These are phyloP conservation scores for Podiceps cristatus DNA, from an alignment of 2,113 vertebrate genomes.

Conservation along the genomic window DNA sequence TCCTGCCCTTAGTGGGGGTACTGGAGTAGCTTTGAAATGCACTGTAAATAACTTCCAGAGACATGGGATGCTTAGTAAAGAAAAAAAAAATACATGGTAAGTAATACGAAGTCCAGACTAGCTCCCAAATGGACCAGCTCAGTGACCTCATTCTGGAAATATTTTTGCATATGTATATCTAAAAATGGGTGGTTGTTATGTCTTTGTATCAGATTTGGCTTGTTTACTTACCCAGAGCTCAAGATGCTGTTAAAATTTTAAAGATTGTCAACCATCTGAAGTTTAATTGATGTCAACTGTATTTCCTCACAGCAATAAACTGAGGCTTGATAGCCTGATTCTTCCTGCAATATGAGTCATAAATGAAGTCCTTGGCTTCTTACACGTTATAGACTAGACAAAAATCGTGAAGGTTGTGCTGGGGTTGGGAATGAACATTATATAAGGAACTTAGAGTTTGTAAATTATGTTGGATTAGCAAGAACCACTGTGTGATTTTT, in stretches of 20 bases:
- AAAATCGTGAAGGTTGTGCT: neutral
- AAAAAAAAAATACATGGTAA: neutral
- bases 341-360: neutral
- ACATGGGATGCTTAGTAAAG: neutral
- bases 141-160: neutral
- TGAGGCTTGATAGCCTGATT: neutral
- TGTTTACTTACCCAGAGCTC: neutral
- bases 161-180: neutral
- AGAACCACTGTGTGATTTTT: neutral
- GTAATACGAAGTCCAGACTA: neutral
- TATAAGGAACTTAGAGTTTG: neutral
- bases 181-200: neutral
- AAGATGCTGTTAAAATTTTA: neutral
- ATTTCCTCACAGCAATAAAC: neutral
- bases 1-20: neutral
- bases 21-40: conserved; percentile 19
- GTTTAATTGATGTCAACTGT: neutral
- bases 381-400: neutral
- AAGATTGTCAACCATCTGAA: neutral
- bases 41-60: neutral
- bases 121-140: neutral
- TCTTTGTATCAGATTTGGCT: neutral
- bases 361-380: neutral
- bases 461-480: neutral
- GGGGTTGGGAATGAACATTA: neutral